Conservation (phyloP, 1,140 invertebrate species). For the Centruroides sculpturatus region DNA sequence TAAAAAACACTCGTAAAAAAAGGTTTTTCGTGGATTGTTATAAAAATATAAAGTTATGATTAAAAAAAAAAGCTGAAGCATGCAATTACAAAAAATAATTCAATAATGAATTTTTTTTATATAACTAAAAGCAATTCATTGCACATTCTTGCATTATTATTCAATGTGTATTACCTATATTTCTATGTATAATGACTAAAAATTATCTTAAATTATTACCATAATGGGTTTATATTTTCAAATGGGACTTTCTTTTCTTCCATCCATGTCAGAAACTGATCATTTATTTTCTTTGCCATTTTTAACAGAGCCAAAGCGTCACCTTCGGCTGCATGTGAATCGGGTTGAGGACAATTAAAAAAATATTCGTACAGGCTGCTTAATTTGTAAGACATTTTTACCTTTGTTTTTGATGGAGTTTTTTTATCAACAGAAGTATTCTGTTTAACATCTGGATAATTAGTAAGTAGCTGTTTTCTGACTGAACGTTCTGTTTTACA, state of each 20-base stretch:
- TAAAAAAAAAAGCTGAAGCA: too few species aligned
- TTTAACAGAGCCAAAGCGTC: slow-evolving; percentile 8
- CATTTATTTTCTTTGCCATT: slow-evolving; percentile 11
- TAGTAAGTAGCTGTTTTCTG: background rate
- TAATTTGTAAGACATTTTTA: background rate
- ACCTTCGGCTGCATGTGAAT: slow-evolving; percentile 10
- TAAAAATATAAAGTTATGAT: too few species aligned
- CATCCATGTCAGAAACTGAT: slow-evolving; percentile 19
- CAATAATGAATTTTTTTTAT: too few species aligned
- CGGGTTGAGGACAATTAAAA: slow-evolving; percentile 3
- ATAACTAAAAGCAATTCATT: too few species aligned
- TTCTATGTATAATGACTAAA: too few species aligned
- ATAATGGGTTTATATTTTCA: slow-evolving; percentile 2
- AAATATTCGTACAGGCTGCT: slow-evolving; percentile 7
- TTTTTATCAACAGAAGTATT: background rate
- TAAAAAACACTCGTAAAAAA: too few species aligned
- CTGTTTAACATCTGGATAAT: background rate
- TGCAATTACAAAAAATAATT: too few species aligned
- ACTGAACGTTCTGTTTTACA: slow-evolving; percentile 1
- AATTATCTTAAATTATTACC: background rate
- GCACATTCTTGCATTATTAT: too few species aligned
- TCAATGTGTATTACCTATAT: too few species aligned
- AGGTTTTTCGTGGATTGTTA: too few species aligned
- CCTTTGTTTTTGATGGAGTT: background rate
- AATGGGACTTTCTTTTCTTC: slow-evolving; percentile 7